Evolutionary conservation across 2,797 vertebrate genomes (phyloP), one percentile per base, ranked within the genome.

Genomic region (Muscicapa comitata): DNA sequence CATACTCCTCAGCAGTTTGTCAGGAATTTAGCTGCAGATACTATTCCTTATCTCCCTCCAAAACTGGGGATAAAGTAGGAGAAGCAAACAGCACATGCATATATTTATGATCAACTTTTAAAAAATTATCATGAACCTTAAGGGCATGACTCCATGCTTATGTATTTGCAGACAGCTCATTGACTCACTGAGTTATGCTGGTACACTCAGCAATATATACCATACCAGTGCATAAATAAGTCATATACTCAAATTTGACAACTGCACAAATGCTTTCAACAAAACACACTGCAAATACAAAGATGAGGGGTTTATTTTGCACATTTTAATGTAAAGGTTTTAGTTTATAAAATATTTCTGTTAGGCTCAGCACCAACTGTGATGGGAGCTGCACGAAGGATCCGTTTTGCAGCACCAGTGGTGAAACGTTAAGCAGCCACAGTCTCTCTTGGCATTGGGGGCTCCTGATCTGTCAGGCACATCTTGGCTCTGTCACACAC

Each of bases 321-420:
- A 72, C n/a, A 37, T 83, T 74, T 58, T 47, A 82, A 82, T 11
- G 43, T 40, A 76, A 77, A 94, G 63, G 37, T 47, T 88, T 89
- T 20, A 38, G 84, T 73, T 81, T 88, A 88, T 63, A 63, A 85
- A 90, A 77, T 73, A 85, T 77, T 96, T 78, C 68, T 75, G 26
- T 51, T n/a, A 50, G 57, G 68, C 74, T 95, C 1, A 10, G 61
- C 50, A 88, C 53, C 89, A 93, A n/a, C 93, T 90, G 90, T 72
- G 81, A 83, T 0, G 8, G 70, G 79, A 82, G 43, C 68, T 37
- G 38, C 14, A 37, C 4, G 76, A 61, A 86, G 63, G 68, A 62
- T 53, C 43, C 88, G 67, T 12, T 77, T 94, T 53, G 31, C 70
- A 78, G 86, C 54, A n/a, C 74, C 0, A 1, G 3, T 26, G 78